phyloP scores from a whole-genome alignment of 2,888 invertebrate species.

The Abrostola tripartita region DNA sequence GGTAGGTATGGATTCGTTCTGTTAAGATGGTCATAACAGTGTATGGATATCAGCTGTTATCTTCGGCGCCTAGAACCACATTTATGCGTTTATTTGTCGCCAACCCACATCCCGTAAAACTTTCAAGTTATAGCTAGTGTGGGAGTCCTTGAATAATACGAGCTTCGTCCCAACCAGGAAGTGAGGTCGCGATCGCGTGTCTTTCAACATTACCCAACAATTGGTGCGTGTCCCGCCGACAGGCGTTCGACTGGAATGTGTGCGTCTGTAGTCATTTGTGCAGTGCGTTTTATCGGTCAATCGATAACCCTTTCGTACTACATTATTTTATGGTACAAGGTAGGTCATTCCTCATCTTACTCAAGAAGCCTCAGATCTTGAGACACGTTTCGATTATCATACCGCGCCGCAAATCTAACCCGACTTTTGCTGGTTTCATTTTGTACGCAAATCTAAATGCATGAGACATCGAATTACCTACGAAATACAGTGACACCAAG shows the following conservation, averaged over 20 bases:
- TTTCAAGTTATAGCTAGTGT: slow-evolving; percentile 63
- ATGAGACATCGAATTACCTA: too few species aligned
- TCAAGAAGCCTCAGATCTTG: slow-evolving; percentile 11
- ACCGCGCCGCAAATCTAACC: too few species aligned
- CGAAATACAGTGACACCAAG: too few species aligned
- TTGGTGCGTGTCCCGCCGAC: slow-evolving; percentile 72
- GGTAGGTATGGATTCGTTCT: neutral
- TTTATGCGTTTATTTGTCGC: slow-evolving; percentile 34
- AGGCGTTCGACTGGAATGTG: slow-evolving; percentile 72
- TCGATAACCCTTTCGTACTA: slow-evolving; percentile 59
- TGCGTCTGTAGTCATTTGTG: slow-evolving; percentile 60
- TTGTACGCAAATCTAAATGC: too few species aligned
- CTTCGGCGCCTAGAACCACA: slow-evolving; percentile 13
- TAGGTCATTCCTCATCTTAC: neutral
- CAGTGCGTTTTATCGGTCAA: slow-evolving; percentile 73
- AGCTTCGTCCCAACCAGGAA: slow-evolving; percentile 75
- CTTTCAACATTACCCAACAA: slow-evolving; percentile 61
- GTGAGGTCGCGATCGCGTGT: slow-evolving; percentile 74
- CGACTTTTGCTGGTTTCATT: too few species aligned
- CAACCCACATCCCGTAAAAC: slow-evolving; percentile 57
- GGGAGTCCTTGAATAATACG: slow-evolving; percentile 78
- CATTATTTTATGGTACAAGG: neutral
- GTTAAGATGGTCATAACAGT: too few species aligned
- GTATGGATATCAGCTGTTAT: neutral
- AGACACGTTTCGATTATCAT: too few species aligned